A percentile compares a stretch with the other conserved stretches of the same genome.
Evolutionary conservation across 2,113 vertebrate genomes (phyloP).

Genomic region (Podarcis cretensis): DNA sequence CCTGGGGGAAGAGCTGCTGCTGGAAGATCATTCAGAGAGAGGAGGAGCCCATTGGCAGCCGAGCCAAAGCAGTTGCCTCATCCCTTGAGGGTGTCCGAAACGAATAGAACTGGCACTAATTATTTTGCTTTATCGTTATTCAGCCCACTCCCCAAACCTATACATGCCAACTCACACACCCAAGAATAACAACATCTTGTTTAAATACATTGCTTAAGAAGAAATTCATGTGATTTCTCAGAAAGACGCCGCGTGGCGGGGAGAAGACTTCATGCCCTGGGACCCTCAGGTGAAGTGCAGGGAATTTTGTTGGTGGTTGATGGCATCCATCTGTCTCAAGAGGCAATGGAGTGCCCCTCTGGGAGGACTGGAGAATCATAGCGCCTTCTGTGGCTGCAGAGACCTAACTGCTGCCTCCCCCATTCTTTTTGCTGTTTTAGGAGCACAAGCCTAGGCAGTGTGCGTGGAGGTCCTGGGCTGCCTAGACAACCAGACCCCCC

Average conservation of each 20-base stretch:
- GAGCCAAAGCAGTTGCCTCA: background rate
- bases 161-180: background rate
- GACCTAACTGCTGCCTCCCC: no score
- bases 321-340: no score
- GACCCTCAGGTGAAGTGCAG: no score
- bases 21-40: background rate
- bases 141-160: background rate
- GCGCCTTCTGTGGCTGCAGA: no score
- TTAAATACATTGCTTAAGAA: conserved; percentile 7
- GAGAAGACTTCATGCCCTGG: no score
- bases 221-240: background rate
- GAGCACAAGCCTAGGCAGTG: no score
- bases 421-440: no score
- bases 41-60: background rate
- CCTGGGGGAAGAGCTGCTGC: background rate
- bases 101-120: background rate
- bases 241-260: background rate
- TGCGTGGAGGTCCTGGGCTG: no score
- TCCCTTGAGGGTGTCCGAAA: background rate
- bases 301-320: no score
- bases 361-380: no score
- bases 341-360: no score
- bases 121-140: conserved; percentile 21
- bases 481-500: no score
- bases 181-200: background rate